These are phyloP conservation scores for Prosopocoilus inquinatus DNA, from an alignment of 2,888 invertebrate genomes.

Conservation along the genomic window DNA sequence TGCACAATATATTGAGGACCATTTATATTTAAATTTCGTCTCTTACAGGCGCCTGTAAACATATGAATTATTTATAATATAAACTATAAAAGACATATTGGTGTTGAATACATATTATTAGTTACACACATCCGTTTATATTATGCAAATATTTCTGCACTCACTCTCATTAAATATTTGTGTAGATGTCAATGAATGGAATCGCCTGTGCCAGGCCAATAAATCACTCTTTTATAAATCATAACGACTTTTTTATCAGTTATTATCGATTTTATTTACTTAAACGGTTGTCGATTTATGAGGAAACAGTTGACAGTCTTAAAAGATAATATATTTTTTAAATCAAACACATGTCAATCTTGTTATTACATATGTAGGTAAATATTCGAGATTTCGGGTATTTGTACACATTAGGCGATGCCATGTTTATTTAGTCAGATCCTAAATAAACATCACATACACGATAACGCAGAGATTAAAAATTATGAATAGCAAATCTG, in stretches of 20 bases:
- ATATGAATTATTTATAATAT: slow-evolving; percentile 2
- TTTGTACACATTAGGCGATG: slow-evolving; percentile 10
- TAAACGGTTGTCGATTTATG: slow-evolving; percentile 9
- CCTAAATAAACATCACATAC: slow-evolving; percentile 18
- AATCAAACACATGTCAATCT: slow-evolving; percentile 24
- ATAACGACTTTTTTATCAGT: slow-evolving; percentile 2
- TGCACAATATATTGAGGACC: background rate
- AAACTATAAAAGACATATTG: background rate
- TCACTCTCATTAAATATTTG: slow-evolving; percentile 1
- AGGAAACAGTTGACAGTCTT: slow-evolving; percentile 24
- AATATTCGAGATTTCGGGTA: slow-evolving; percentile 23
- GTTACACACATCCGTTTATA: slow-evolving; percentile 2
- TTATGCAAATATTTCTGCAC: slow-evolving; percentile 1
- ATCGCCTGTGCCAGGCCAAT: background rate
- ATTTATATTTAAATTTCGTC: slow-evolving; percentile 9
- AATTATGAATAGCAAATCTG: slow-evolving; percentile 24
- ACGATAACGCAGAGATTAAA: slow-evolving; percentile 19
- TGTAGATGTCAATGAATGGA: background rate
- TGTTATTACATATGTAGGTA: slow-evolving; percentile 26
- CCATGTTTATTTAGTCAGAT: slow-evolving; percentile 15
- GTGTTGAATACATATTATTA: slow-evolving; percentile 1
- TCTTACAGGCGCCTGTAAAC: background rate
- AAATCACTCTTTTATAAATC: slow-evolving; percentile 9
- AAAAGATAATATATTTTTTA: slow-evolving; percentile 22
- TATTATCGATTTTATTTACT: slow-evolving; percentile 1